Percentiles rank a stretch among this genome's conserved stretches.
These are phyloP conservation scores for Leptopilina clavipes DNA, from an alignment of 1,140 invertebrate genomes.

Conservation along the genomic window DNA sequence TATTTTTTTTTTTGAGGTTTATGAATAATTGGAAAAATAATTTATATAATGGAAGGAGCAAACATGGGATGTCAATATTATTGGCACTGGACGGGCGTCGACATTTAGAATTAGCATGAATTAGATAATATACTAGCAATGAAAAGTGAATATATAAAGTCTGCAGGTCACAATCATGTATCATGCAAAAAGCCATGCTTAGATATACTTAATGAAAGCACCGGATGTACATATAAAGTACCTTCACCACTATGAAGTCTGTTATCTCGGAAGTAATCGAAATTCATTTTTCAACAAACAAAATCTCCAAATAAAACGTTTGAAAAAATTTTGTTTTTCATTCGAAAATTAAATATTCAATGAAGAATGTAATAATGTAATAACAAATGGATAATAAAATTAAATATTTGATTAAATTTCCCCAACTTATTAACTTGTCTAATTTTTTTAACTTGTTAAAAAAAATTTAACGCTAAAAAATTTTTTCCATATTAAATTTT, in stretches of 20 bases:
- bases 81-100: constrained; percentile 38
- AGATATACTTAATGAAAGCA: constrained; percentile 52
- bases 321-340: too few relatives aligned
- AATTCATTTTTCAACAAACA: constrained; percentile 34
- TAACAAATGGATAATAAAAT: too few relatives aligned
- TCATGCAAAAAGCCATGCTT: constrained; percentile 52
- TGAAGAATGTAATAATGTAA: too few relatives aligned
- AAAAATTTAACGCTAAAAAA: too few relatives aligned
- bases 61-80: background rate
- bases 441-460: too few relatives aligned
- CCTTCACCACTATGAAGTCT: constrained; percentile 48
- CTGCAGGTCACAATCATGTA: constrained; percentile 51
- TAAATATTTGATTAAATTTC: too few relatives aligned
- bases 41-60: background rate
- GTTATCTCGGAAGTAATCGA: constrained; percentile 46
- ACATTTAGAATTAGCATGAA: constrained; percentile 50
- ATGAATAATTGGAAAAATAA: too few relatives aligned
- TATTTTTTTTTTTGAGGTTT: too few relatives aligned
- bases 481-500: too few relatives aligned
- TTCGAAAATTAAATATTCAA: background rate
- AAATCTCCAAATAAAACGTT: too few relatives aligned
- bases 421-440: too few relatives aligned
- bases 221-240: constrained; percentile 53
- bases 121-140: constrained; percentile 51
- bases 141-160: constrained; percentile 40